A percentile compares a stretch with the other conserved stretches of the same genome.
Conservation (phyloP, 2,888 invertebrate genomes). For the Parasteatoda lunata region DNA sequence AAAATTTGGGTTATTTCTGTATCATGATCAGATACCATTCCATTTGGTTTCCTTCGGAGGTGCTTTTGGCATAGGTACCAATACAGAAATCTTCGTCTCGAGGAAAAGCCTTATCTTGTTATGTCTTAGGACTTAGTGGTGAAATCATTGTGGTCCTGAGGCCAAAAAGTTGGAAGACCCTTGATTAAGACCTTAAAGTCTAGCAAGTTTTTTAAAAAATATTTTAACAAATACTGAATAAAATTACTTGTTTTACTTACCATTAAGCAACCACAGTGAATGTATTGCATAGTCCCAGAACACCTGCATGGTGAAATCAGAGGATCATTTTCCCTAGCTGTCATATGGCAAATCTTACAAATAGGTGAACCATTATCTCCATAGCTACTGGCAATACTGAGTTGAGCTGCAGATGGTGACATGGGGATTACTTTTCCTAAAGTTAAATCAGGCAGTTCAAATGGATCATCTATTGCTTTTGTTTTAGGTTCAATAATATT, state of each 20-base stretch:
- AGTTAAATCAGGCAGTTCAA: slow-evolving; percentile 44
- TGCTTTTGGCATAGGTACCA: too few relatives aligned
- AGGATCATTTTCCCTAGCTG: slow-evolving; percentile 72
- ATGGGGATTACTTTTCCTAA: slow-evolving; percentile 56
- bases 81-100: too few relatives aligned
- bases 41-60: too few relatives aligned
- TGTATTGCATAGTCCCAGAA: slow-evolving; percentile 77
- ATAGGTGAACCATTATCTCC: slow-evolving; percentile 72
- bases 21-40: too few relatives aligned
- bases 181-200: too few relatives aligned
- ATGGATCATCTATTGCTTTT: slow-evolving; percentile 57
- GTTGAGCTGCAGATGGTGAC: slow-evolving; percentile 67
- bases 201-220: too few relatives aligned
- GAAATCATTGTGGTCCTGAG: too few relatives aligned
- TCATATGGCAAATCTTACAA: slow-evolving; percentile 77
- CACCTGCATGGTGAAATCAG: slow-evolving; percentile 78
- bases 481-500: slow-evolving; percentile 20
- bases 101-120: too few relatives aligned
- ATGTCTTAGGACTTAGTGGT: too few relatives aligned
- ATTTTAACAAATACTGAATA: not conserved
- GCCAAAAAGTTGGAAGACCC: too few relatives aligned
- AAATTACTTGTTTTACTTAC: slow-evolving; percentile 70
- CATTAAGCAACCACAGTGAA: slow-evolving; percentile 77
- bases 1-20: too few relatives aligned
- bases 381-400: slow-evolving; percentile 67